Evolutionary conservation across 2,797 vertebrate species (phyloP).

Genomic region (Lerista edwardsae): DNA sequence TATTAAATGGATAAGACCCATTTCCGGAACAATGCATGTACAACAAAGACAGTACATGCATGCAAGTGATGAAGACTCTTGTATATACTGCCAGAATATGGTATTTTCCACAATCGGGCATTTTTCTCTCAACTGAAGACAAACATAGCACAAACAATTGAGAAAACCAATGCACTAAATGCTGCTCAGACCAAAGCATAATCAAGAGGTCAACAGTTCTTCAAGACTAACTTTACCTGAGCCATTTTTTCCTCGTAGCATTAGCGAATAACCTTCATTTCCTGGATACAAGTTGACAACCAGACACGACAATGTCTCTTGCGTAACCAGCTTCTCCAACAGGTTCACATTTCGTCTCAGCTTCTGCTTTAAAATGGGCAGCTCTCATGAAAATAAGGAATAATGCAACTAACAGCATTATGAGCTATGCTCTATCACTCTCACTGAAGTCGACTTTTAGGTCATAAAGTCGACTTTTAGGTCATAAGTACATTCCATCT

Average conservation of each 20-base stretch:
- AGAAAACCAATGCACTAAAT: neutral
- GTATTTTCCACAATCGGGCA: neutral
- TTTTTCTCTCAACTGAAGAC: neutral
- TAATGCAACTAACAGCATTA: slow-evolving; percentile 36
- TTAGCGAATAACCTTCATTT: slow-evolving; percentile 98
- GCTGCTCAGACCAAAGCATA: neutral
- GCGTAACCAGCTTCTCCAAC: slow-evolving; percentile 96
- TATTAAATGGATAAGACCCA: neutral
- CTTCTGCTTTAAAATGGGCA: slow-evolving; percentile 86
- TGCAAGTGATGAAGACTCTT: neutral
- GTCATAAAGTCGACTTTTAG: neutral
- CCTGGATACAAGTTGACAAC: slow-evolving; percentile 98
- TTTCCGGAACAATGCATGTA: neutral
- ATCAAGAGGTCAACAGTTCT: slow-evolving; percentile 9
- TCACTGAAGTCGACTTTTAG: neutral
- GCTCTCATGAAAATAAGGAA: slow-evolving; percentile 68
- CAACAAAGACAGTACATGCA: too few relatives aligned
- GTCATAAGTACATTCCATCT: neutral
- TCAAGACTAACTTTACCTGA: slow-evolving; percentile 83
- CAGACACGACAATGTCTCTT: slow-evolving; percentile 94
- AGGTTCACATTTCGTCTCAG: slow-evolving; percentile 99
- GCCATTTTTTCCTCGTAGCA: slow-evolving; percentile 99
- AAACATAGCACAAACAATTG: neutral
- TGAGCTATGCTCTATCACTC: neutral
- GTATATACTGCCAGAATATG: too few relatives aligned